phyloP scores from a whole-genome alignment of 23 tunicate genomes.

The Diplosoma virens region DNA sequence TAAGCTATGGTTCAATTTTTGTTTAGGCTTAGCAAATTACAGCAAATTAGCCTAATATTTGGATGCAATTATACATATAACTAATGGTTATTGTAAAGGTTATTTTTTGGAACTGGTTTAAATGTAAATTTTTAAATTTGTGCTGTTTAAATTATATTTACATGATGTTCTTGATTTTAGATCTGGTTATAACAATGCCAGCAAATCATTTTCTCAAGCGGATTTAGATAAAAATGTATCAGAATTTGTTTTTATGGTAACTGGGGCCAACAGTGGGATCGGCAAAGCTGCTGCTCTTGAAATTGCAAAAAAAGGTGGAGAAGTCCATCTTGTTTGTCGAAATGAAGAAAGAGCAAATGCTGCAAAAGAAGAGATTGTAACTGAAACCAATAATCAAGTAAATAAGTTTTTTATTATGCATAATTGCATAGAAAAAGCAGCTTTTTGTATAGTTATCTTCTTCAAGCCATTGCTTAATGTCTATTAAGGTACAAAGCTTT shows the following conservation, averaged over 20 bases:
- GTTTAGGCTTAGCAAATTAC: no score
- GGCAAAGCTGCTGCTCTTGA: slow-evolving; percentile 83
- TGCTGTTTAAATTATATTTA: no score
- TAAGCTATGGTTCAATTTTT: no score
- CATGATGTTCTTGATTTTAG: slow-evolving; percentile 1
- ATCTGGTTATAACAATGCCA: slow-evolving; percentile 56
- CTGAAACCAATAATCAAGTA: slow-evolving; percentile 53
- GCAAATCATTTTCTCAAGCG: slow-evolving; percentile 51
- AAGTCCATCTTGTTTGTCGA: slow-evolving; percentile 85
- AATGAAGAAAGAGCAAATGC: slow-evolving; percentile 61
- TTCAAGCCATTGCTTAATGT: no score
- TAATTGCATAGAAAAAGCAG: no score
- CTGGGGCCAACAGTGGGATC: slow-evolving; percentile 90
- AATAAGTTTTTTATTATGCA: background rate
- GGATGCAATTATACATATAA: no score
- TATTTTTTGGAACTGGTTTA: no score
- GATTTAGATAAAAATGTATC: slow-evolving; percentile 56
- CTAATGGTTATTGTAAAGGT: no score
- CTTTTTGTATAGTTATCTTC: no score
- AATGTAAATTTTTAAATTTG: no score
- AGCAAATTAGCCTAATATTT: no score
- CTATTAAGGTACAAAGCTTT: no score
- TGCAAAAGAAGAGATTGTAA: slow-evolving; percentile 82
- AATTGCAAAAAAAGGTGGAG: slow-evolving; percentile 67
- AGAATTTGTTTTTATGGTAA: slow-evolving; percentile 56